Conservation (phyloP, 2,888 invertebrate genomes). For the Toxonevra muliebris region DNA sequence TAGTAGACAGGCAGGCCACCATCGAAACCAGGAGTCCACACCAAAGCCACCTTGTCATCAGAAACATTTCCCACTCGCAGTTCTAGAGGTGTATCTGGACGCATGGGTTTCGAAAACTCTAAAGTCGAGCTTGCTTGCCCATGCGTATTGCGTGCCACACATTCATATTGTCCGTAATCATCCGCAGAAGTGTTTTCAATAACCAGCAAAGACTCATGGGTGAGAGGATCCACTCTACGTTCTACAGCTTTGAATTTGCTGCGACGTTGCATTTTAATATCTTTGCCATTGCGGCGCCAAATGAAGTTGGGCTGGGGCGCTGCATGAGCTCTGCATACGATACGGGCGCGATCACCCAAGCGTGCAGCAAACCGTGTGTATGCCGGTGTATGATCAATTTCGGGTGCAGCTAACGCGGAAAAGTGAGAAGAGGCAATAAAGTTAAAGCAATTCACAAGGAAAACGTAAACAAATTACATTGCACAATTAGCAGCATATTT, state of each 20-base stretch:
- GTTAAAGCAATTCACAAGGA: background rate
- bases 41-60: conserved; percentile 52
- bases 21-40: conserved; percentile 59
- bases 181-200: conserved; percentile 59
- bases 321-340: conserved; percentile 55
- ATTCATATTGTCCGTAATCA: conserved; percentile 59
- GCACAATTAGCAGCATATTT: conserved; percentile 58
- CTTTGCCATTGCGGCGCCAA: conserved; percentile 61
- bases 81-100: conserved; percentile 55
- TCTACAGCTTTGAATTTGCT: conserved; percentile 57
- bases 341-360: conserved; percentile 54
- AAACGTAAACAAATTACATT: conserved; percentile 50
- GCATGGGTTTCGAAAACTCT: conserved; percentile 57
- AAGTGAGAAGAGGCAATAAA: conserved; percentile 5
- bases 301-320: conserved; percentile 58
- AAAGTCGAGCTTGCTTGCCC: conserved; percentile 57
- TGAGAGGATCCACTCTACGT: conserved; percentile 52
- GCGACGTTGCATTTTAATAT: conserved; percentile 58
- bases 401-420: conserved; percentile 52
- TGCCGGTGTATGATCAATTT: conserved; percentile 55
- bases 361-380: conserved; percentile 57
- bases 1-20: conserved; percentile 60
- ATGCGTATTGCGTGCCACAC: conserved; percentile 56
- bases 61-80: conserved; percentile 55
- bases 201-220: conserved; percentile 53